Conservation (phyloP, 2,797 vertebrate genomes). For the Yasuhikotakia modesta region DNA sequence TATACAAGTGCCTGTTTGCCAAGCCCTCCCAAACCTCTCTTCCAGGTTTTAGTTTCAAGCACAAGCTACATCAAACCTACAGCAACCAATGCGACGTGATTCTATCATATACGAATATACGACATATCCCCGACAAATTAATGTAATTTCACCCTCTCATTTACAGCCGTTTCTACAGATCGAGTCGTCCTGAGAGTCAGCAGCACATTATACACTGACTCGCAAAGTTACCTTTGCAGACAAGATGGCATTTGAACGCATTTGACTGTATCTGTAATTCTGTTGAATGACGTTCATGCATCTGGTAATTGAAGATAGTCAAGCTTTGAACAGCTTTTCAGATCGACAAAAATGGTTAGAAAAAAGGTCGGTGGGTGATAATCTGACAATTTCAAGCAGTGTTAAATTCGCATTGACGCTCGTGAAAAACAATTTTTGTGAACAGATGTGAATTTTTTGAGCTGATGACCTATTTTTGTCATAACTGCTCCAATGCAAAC, state of each 20-base stretch:
- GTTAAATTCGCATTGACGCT: background rate
- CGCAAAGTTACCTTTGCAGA: slow-evolving; percentile 3
- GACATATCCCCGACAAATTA: background rate
- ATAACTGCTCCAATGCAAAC: slow-evolving; percentile 35
- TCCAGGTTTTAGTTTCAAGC: background rate
- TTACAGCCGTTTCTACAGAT: slow-evolving; percentile 3
- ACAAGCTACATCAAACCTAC: background rate
- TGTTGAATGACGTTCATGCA: background rate
- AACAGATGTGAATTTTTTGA: slow-evolving; percentile 51
- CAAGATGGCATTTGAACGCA: slow-evolving; percentile 21
- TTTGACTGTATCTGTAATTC: slow-evolving; percentile 3
- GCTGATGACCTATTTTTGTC: slow-evolving; percentile 62
- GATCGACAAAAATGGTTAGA: background rate
- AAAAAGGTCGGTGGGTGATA: background rate
- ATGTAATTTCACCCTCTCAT: background rate
- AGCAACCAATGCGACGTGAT: background rate
- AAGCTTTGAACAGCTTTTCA: background rate
- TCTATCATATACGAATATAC: background rate
- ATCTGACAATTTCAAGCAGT: background rate
- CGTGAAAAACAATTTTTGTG: background rate
- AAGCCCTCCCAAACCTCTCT: background rate
- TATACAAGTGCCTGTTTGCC: no score
- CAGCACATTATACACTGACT: slow-evolving; percentile 4
- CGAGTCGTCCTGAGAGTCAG: background rate
- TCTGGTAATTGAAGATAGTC: background rate